Percentiles rank a stretch among this genome's conserved stretches.
Conservation (phyloP, 2,113 vertebrate species). For the Petrocephalus microphthalmus region DNA sequence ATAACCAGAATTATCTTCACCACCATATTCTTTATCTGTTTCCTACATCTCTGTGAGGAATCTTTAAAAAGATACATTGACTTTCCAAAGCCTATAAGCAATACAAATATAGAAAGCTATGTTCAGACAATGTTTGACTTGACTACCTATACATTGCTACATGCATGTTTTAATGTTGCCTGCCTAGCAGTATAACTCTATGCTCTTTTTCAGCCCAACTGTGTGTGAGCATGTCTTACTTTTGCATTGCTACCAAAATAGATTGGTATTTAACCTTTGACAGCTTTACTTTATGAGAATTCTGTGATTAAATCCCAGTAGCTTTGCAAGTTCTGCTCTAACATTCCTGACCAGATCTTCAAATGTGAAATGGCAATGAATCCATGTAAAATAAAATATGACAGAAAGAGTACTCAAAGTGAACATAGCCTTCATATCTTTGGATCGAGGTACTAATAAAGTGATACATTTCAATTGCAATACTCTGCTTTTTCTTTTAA, state of each 20-base stretch:
- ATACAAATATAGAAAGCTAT: not conserved
- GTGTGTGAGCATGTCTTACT: not conserved
- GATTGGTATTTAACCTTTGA: not conserved
- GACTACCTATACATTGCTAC: not conserved
- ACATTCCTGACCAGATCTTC: not conserved
- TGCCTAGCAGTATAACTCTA: not conserved
- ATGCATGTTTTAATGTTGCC: not conserved
- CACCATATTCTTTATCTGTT: not conserved
- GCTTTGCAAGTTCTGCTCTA: not conserved
- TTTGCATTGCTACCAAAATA: not conserved
- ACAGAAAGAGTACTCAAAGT: constrained; percentile 5
- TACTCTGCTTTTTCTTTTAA: constrained; percentile 51
- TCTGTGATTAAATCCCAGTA: not conserved
- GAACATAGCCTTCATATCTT: constrained; percentile 40
- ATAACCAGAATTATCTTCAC: constrained; percentile 3
- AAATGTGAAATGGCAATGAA: not conserved
- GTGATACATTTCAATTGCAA: constrained; percentile 46
- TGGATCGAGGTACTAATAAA: constrained; percentile 48
- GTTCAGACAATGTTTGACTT: constrained; percentile 38
- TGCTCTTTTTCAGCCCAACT: not conserved
- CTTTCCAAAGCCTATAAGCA: not conserved
- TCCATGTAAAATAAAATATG: not conserved
- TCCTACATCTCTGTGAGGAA: not conserved
- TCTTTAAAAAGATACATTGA: not conserved
- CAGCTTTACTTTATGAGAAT: not conserved